Conservation (phyloP, 1,140 invertebrate genomes). For the Drosophila hydei region DNA sequence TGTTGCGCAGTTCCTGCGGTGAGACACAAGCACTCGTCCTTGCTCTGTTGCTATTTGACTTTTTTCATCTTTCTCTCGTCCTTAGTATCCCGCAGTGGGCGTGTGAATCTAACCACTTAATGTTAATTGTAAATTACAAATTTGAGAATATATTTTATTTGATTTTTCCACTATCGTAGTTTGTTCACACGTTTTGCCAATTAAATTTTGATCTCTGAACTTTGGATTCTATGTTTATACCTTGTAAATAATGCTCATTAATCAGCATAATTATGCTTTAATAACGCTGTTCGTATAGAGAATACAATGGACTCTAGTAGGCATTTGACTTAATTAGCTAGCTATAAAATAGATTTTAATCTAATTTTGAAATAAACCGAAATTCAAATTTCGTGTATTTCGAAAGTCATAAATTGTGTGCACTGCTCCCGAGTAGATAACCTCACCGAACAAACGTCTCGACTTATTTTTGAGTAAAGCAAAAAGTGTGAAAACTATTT, state of each 20-base stretch:
- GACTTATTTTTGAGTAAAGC: constrained; percentile 1
- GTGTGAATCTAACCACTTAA: constrained; percentile 65
- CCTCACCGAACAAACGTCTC: constrained; percentile 25
- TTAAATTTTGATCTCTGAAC: constrained; percentile 56
- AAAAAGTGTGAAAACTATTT: constrained; percentile 63
- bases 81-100: constrained; percentile 44
- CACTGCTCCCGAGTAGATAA: constrained; percentile 18
- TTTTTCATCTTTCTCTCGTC: neutral
- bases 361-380: constrained; percentile 7
- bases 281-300: constrained; percentile 29
- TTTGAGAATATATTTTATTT: neutral
- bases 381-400: constrained; percentile 22
- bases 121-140: neutral
- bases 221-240: constrained; percentile 44
- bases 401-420: constrained; percentile 35
- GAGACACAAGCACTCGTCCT: constrained; percentile 39
- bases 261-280: constrained; percentile 66
- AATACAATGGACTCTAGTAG: neutral
- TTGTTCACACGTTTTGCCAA: constrained; percentile 54
- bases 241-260: constrained; percentile 64
- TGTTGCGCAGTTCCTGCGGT: constrained; percentile 68
- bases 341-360: constrained; percentile 38
- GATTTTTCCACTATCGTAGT: constrained; percentile 28
- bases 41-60: neutral
- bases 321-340: constrained; percentile 28